Evolutionary conservation across 92 coral and sea anemone species (phyloP), one percentile per base, ranked within the genome.

Genomic region (Blastomussa wellsi): DNA sequence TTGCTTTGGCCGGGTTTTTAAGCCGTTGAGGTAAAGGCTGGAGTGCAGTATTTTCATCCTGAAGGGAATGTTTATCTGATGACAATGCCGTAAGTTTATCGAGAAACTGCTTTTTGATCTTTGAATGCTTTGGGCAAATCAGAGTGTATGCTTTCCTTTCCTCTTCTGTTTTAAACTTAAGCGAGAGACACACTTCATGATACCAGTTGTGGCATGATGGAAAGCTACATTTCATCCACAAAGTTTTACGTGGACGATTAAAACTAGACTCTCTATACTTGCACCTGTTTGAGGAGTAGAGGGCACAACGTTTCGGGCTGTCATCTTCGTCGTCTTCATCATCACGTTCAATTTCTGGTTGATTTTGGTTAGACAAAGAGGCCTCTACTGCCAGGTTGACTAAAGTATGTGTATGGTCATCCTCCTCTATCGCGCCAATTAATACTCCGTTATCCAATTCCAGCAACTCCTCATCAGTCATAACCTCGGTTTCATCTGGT

Each of bases 401-500:
- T 62, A 81, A 70, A 41, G 88, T 36, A 74, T 52, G 48, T 36
- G 32, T 72, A 36, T 55, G 32, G 48, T 66, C 73, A 72, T 80
- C 60, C 41, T 86, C 90, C 28, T 86, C 64, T 79, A 80, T 68
- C 62, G 74, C 86, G 12, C 39, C 74, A 68, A 80, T 76, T 20
- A 86, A 51, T 38, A 86, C 80, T 29, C 59, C 66, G 76, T 86
- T 86, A 42, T 86, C 90, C 51, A 86, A 71, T 12, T 70, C 73
- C 59, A 86, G 73, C 29, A 86, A 57, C 74, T 86, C 89, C 60
- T 86, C 89, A 52, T 32, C 67, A 14, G 78, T 52, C 3, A 86
- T 86, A 1, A 73, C 81, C 26, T 86, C 65, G 51, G 29, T 79
- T 72, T 86, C 90, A 72, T 86, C 90, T 19, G 90, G 86, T 41